A percentile compares a stretch with the other conserved stretches of the same genome.
phyloP scores from a whole-genome alignment of 2,113 vertebrate species.

The Hemibagrus wyckioides region DNA sequence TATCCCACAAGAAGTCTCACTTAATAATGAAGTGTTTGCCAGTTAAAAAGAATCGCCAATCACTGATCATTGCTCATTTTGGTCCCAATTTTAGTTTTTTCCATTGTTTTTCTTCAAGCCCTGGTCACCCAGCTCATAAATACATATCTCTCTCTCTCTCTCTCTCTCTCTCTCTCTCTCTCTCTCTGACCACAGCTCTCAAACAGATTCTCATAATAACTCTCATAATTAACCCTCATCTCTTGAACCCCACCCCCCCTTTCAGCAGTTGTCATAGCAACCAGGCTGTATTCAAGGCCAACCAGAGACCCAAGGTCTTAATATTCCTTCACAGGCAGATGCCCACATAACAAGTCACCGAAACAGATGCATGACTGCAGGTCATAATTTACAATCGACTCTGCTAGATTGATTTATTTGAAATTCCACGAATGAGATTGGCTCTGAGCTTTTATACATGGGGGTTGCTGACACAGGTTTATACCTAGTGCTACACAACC shows the following conservation, averaged over 20 bases:
- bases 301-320: not conserved
- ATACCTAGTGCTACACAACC: not conserved
- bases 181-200: not conserved
- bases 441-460: not conserved
- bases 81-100: not conserved
- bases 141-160: constrained; percentile 5
- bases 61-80: not conserved
- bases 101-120: not conserved
- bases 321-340: not conserved
- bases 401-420: not conserved
- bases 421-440: not conserved
- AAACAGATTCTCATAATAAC: not conserved
- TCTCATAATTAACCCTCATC: not conserved
- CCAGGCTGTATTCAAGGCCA: not conserved
- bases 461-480: too few species aligned
- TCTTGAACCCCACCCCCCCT: not conserved
- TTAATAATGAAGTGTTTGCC: not conserved
- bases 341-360: not conserved
- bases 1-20: not conserved
- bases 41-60: not conserved
- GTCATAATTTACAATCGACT: constrained; percentile 13
- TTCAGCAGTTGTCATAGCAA: not conserved
- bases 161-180: constrained; percentile 9
- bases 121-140: not conserved
- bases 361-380: not conserved